Conservation (phyloP, 1,140 invertebrate genomes). For the Drosophila azteca region DNA sequence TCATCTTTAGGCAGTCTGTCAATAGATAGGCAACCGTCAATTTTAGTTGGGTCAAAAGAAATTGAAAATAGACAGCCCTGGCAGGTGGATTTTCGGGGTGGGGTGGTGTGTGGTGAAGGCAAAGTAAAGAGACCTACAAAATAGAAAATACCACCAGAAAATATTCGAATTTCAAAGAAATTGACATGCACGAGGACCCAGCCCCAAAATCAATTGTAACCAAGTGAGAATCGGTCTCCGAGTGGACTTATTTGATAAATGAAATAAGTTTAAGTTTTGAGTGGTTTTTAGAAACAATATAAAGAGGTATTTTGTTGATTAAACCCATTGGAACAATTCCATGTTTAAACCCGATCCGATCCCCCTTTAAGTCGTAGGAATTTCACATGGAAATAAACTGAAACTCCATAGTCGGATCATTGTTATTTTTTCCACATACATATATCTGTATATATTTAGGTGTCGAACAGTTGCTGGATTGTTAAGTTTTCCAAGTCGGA, state of each 20-base stretch:
- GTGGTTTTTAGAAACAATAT: neutral
- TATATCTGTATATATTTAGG: conserved; percentile 21
- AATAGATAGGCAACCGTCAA: conserved; percentile 72
- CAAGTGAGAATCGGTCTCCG: neutral
- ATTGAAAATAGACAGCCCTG: conserved; percentile 67
- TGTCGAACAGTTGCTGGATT: conserved; percentile 60
- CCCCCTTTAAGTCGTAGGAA: conserved; percentile 17
- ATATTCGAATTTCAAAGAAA: conserved; percentile 40
- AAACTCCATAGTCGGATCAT: conserved; percentile 12
- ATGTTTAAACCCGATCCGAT: too few relatives aligned
- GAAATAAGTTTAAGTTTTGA: neutral
- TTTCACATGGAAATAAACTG: conserved; percentile 48
- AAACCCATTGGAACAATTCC: too few relatives aligned
- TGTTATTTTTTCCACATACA: neutral
- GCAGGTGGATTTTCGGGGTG: conserved; percentile 22
- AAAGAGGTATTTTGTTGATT: too few relatives aligned
- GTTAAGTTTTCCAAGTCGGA: conserved; percentile 57
- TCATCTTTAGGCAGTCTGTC: conserved; percentile 58
- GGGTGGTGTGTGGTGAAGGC: neutral
- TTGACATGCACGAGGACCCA: neutral
- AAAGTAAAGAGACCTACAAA: conserved; percentile 31
- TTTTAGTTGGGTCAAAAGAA: conserved; percentile 64
- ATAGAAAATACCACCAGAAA: conserved; percentile 46
- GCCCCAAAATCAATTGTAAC: conserved; percentile 11
- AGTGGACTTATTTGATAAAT: neutral